These are phyloP conservation scores for Leptodirus hochenwartii DNA, from an alignment of 2,888 invertebrate species.

Conservation along the genomic window DNA sequence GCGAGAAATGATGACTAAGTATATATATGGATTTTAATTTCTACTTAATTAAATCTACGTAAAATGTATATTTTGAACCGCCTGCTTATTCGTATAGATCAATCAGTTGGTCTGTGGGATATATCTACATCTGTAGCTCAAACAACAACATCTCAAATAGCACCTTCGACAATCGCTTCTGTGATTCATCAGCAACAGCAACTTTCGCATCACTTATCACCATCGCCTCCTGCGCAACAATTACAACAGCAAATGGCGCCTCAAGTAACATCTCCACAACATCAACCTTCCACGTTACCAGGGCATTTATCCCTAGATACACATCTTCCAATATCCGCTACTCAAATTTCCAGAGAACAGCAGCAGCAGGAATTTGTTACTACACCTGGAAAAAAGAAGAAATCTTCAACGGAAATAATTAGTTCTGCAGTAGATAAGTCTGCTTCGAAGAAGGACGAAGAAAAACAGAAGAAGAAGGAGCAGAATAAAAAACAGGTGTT, in stretches of 20 bases:
- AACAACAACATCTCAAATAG: slow-evolving; percentile 3
- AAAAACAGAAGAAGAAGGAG: slow-evolving; percentile 31
- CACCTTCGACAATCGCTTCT: slow-evolving; percentile 3
- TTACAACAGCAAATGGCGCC: slow-evolving; percentile 14
- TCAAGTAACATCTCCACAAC: slow-evolving; percentile 12
- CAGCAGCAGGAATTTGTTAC: too few species aligned
- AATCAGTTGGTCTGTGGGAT: slow-evolving; percentile 12
- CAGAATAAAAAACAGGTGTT: slow-evolving; percentile 24
- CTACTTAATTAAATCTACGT: too few species aligned
- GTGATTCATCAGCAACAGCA: too few species aligned
- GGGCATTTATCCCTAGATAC: too few species aligned
- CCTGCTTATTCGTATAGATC: too few species aligned
- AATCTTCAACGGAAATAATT: slow-evolving; percentile 17
- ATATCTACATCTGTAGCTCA: slow-evolving; percentile 5
- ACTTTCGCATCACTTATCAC: too few species aligned
- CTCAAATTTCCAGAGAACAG: too few species aligned
- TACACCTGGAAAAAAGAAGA: slow-evolving; percentile 11
- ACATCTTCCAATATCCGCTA: too few species aligned
- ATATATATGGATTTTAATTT: too few species aligned
- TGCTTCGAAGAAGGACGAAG: slow-evolving; percentile 31
- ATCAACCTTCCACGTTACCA: slow-evolving; percentile 2
- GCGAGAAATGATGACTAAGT: too few species aligned
- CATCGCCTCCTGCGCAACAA: slow-evolving; percentile 2
- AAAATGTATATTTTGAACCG: too few species aligned
- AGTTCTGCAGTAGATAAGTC: slow-evolving; percentile 27